Percentiles rank a stretch among this genome's conserved stretches.
phyloP scores from a whole-genome alignment of 2,888 invertebrate species.

The Pristionchus arcanus region DNA sequence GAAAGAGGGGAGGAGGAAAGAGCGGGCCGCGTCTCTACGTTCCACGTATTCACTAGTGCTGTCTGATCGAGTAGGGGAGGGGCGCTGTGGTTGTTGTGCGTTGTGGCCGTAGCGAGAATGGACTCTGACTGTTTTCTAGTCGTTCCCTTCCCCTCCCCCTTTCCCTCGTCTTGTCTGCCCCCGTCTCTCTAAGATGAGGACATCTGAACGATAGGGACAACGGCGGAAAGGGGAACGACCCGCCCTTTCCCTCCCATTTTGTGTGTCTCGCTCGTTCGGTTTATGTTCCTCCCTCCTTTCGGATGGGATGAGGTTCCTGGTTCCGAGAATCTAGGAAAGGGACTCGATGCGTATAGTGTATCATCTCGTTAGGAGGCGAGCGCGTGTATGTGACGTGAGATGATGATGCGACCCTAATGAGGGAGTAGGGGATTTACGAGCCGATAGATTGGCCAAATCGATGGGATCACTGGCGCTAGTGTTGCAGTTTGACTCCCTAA shows the following conservation, averaged over 20 bases:
- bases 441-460: constrained; percentile 8
- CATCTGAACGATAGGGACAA: constrained; percentile 4
- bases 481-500: background rate
- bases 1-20: constrained; percentile 5
- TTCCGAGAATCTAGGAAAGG: too few relatives aligned
- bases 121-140: constrained; percentile 33
- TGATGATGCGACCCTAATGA: background rate
- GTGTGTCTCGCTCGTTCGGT: background rate
- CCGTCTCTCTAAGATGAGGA: constrained; percentile 11
- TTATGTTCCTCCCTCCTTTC: background rate
- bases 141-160: background rate
- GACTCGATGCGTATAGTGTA: background rate
- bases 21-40: background rate
- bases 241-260: background rate
- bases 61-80: background rate
- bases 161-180: background rate
- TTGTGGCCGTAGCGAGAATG: constrained; percentile 11
- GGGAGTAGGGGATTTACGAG: background rate
- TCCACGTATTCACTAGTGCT: too few relatives aligned
- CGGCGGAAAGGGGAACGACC: background rate
- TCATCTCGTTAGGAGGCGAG: background rate
- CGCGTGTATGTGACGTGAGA: background rate
- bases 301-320: background rate
- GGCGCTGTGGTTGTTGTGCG: background rate
- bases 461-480: background rate